A percentile compares a stretch with the other conserved stretches of the same genome.
Conservation (phyloP, 2,888 invertebrate species). For the Lacanobia oleracea region DNA sequence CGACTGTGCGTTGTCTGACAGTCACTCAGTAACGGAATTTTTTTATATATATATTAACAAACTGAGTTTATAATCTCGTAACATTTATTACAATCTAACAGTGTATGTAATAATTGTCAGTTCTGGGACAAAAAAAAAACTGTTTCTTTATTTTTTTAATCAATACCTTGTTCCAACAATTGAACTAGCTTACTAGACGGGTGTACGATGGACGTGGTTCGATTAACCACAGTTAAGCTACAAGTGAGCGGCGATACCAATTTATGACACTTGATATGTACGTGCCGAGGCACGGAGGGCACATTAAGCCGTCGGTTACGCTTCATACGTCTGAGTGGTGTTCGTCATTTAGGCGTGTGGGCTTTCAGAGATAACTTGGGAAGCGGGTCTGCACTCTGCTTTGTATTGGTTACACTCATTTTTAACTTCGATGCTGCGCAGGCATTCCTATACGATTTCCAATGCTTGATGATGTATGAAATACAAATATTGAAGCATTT, state of each 20-base stretch:
- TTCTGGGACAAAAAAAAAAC: too few species aligned
- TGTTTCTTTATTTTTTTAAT: background rate
- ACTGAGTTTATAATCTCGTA: too few species aligned
- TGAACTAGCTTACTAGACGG: background rate
- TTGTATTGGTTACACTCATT: background rate
- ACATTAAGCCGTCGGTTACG: conserved; percentile 56
- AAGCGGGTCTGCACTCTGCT: background rate
- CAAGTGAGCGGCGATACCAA: conserved; percentile 49
- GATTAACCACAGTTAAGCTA: conserved; percentile 46
- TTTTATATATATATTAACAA: too few species aligned
- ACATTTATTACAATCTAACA: too few species aligned
- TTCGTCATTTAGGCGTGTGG: conserved; percentile 47
- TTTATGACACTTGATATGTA: conserved; percentile 59
- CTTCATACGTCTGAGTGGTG: conserved; percentile 57
- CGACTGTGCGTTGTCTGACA: too few species aligned
- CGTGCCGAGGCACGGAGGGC: conserved; percentile 56
- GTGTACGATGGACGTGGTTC: conserved; percentile 15
- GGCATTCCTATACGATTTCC: background rate
- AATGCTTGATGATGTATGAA: background rate
- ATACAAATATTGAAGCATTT: background rate
- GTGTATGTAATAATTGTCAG: too few species aligned
- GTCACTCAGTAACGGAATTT: too few species aligned
- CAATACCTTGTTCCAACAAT: background rate
- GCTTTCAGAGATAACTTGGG: conserved; percentile 41
- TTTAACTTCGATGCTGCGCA: background rate